Evolutionary conservation across 2,888 invertebrate genomes (phyloP).

Genomic region (Eupithecia exiguata): DNA sequence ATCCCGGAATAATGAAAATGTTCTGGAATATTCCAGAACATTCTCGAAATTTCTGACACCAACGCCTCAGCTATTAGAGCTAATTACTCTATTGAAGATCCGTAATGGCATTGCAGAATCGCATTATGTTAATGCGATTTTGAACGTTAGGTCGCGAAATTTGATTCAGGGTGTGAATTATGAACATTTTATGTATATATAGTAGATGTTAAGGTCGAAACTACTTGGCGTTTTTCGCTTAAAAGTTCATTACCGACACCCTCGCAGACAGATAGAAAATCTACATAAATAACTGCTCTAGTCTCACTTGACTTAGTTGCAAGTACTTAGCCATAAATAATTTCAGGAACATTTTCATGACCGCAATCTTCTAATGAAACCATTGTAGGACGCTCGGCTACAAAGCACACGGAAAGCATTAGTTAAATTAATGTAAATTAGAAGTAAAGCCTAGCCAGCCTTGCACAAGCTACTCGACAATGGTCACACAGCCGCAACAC

Average conservation of each 20-base stretch:
- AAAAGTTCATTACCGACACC: no score
- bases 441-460: neutral
- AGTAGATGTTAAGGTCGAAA: neutral
- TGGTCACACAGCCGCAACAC: neutral
- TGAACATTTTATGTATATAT: no score
- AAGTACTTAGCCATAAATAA: neutral
- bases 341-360: neutral
- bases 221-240: neutral
- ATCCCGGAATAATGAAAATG: conserved; percentile 14
- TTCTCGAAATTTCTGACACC: conserved; percentile 8
- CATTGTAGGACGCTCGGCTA: neutral
- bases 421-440: neutral
- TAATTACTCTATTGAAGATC: conserved; percentile 38
- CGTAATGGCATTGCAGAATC: conserved; percentile 33
- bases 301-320: neutral
- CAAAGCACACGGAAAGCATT: neutral
- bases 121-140: conserved; percentile 37
- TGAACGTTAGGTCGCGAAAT: conserved; percentile 26
- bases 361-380: neutral
- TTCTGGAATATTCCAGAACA: conserved; percentile 24
- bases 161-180: neutral
- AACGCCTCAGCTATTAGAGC: conserved; percentile 33
- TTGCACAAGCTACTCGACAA: neutral
- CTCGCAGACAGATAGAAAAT: neutral
- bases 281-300: neutral